A percentile compares a stretch with the other conserved stretches of the same genome.
phyloP scores from a whole-genome alignment of 2,888 invertebrate genomes.

The Nymphalis urticae region DNA sequence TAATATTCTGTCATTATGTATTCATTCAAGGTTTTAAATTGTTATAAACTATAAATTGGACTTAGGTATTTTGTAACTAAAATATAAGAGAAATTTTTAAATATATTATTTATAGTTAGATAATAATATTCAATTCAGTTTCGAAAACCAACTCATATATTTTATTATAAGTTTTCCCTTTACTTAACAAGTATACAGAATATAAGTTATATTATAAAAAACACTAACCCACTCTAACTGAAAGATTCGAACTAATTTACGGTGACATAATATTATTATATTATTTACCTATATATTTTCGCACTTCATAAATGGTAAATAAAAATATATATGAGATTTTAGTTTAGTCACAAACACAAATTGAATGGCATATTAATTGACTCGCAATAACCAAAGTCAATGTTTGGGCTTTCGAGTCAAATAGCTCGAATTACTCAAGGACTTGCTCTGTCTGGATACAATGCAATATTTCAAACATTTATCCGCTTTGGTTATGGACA shows the following conservation, averaged over 20 bases:
- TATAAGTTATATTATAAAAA: no score
- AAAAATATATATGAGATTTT: background rate
- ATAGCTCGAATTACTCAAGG: slow-evolving; percentile 44
- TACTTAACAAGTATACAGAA: no score
- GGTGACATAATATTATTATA: background rate
- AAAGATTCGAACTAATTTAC: no score
- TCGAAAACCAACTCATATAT: no score
- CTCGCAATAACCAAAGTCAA: slow-evolving; percentile 42
- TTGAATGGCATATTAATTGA: slow-evolving; percentile 48
- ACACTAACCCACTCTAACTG: no score
- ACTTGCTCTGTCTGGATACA: slow-evolving; percentile 32
- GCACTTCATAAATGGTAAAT: background rate
- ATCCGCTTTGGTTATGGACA: background rate
- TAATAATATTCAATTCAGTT: no score
- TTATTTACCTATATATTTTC: background rate
- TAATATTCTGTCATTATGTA: background rate
- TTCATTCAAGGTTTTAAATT: background rate
- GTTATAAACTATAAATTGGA: no score
- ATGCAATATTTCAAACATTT: background rate
- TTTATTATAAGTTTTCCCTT: no score
- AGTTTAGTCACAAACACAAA: slow-evolving; percentile 30
- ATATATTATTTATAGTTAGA: no score
- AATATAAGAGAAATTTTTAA: no score
- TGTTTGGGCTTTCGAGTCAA: slow-evolving; percentile 44
- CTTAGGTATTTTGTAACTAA: no score